phyloP scores from a whole-genome alignment of 1,140 invertebrate species.

The Medauroidea extradentata region DNA sequence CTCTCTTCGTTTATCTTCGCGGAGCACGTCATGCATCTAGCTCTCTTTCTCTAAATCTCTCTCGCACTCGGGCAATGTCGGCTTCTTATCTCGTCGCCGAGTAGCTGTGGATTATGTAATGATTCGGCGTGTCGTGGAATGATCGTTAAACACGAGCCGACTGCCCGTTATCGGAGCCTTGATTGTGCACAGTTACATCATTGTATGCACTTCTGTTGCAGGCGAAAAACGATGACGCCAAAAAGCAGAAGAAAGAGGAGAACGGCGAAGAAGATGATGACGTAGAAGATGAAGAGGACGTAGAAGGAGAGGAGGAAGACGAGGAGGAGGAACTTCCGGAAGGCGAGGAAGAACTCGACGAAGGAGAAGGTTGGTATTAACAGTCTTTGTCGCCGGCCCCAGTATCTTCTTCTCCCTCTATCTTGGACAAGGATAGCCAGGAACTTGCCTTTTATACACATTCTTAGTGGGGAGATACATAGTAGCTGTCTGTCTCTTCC shows the following conservation, averaged over 20 bases:
- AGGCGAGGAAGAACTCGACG: conserved; percentile 59
- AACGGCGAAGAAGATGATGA: conserved; percentile 58
- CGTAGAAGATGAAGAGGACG: conserved; percentile 43
- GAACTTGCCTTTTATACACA: no score
- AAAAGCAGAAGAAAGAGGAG: conserved; percentile 73
- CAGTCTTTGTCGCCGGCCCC: no score
- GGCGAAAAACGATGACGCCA: conserved; percentile 68
- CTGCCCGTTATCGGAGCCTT: no score
- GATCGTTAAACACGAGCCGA: no score
- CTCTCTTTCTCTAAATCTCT: no score
- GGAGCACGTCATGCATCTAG: not conserved
- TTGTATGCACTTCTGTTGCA: conserved; percentile 27
- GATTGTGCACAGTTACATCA: no score
- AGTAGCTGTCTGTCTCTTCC: no score
- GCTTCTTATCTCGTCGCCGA: no score
- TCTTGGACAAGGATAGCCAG: no score
- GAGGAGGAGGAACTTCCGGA: conserved; percentile 62
- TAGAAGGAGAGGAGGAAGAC: conserved; percentile 58
- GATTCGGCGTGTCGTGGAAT: no score
- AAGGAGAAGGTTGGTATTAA: conserved; percentile 50
- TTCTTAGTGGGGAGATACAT: no score
- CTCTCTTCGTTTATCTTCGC: conserved; percentile 11
- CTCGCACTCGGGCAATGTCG: not conserved
- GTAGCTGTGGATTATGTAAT: not conserved
- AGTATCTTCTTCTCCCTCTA: no score